These are phyloP conservation scores for Reticulitermes speratus DNA, from an alignment of 1,140 invertebrate species.

Conservation along the genomic window DNA sequence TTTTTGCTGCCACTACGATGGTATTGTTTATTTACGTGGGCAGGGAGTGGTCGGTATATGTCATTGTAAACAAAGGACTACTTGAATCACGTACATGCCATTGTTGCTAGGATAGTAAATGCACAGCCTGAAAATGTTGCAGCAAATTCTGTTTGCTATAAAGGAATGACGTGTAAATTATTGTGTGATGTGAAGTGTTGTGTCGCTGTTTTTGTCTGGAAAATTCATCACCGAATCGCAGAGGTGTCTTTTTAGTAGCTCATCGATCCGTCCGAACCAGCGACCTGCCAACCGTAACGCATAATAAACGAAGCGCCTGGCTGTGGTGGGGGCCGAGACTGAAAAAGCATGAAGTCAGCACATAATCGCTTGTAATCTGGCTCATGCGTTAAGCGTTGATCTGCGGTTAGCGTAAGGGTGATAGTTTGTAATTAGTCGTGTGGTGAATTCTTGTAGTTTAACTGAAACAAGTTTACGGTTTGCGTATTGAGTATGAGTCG, in stretches of 20 bases:
- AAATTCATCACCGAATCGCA: neutral
- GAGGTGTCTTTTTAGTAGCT: conserved; percentile 4
- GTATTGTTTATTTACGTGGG: conserved; percentile 5
- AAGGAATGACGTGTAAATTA: neutral
- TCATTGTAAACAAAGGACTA: conserved; percentile 12
- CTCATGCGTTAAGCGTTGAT: neutral
- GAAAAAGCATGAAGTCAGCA: neutral
- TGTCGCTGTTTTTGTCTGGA: neutral
- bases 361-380: neutral
- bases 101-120: neutral
- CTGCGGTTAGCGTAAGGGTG: neutral
- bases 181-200: neutral
- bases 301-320: neutral
- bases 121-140: neutral
- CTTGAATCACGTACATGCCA: neutral
- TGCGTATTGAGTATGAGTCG: too few relatives aligned
- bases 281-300: conserved; percentile 10
- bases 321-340: neutral
- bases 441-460: neutral
- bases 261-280: conserved; percentile 16
- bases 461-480: neutral
- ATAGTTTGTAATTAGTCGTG: neutral
- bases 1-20: neutral
- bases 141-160: neutral
- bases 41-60: conserved; percentile 5